Evolutionary conservation across 1,140 invertebrate species (phyloP).

Genomic region (Diploscapter pachys): DNA sequence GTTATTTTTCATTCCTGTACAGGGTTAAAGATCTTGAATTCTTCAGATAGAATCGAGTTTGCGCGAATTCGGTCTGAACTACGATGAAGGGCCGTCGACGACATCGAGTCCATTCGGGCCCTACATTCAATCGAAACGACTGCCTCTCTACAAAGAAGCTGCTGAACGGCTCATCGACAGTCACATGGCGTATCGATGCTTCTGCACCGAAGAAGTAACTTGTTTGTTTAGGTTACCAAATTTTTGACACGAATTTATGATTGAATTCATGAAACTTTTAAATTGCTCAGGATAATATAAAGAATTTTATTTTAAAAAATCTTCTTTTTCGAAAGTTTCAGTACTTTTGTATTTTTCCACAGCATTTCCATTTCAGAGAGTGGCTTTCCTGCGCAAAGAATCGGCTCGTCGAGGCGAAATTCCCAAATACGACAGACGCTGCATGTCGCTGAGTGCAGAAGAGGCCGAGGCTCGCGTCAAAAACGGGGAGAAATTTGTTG

Average conservation of each 20-base stretch:
- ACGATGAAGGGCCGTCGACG: slow-evolving; percentile 75
- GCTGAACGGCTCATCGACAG: slow-evolving; percentile 67
- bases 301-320: slow-evolving; percentile 13
- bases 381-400: slow-evolving; percentile 79
- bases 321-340: background rate
- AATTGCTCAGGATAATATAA: background rate
- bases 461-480: slow-evolving; percentile 71
- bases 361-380: slow-evolving; percentile 64
- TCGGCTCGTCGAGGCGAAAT: slow-evolving; percentile 71
- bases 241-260: background rate
- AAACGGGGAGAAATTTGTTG: slow-evolving; percentile 70
- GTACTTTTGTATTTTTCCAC: too few relatives aligned
- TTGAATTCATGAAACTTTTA: background rate
- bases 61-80: slow-evolving; percentile 77
- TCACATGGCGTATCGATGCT: slow-evolving; percentile 51
- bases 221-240: slow-evolving; percentile 8
- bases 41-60: slow-evolving; percentile 73
- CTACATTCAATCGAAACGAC: slow-evolving; percentile 78
- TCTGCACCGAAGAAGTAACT: slow-evolving; percentile 49
- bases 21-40: slow-evolving; percentile 44
- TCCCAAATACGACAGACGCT: slow-evolving; percentile 89
- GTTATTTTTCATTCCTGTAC: slow-evolving; percentile 5
- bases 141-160: slow-evolving; percentile 71
- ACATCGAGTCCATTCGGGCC: slow-evolving; percentile 73
- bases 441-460: slow-evolving; percentile 70